Percentiles rank a stretch among this genome's conserved stretches.
Conservation (phyloP, 2,888 invertebrate species). For the Phalangium opilio region DNA sequence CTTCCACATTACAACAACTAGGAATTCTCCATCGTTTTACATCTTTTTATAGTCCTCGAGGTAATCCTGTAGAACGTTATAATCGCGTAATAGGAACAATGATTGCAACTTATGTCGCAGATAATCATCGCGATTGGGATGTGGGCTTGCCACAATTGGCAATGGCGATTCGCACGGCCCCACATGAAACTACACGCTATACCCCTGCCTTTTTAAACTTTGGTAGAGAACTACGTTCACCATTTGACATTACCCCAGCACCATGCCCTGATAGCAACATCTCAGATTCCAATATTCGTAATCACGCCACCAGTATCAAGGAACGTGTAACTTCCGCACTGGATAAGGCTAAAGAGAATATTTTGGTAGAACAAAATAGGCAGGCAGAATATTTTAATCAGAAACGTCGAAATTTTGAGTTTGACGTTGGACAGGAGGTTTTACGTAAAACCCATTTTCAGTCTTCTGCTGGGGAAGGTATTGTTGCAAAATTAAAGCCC, state of each 20-base stretch:
- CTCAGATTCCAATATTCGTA: no score
- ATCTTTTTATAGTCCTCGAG: constrained; percentile 8
- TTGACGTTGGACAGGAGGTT: no score
- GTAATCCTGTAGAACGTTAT: constrained; percentile 9
- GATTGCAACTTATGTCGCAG: constrained; percentile 4
- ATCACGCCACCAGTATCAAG: no score
- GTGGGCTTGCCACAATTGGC: constrained; percentile 1
- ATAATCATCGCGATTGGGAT: constrained; percentile 3
- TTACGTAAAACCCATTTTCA: no score
- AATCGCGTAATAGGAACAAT: constrained; percentile 5
- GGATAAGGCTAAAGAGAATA: no score
- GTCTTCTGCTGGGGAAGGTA: no score
- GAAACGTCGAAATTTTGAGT: no score
- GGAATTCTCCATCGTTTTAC: neutral
- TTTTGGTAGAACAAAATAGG: no score
- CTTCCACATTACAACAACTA: neutral
- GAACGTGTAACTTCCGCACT: no score
- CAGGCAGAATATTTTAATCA: no score
- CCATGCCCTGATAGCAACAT: no score
- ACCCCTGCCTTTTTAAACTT: constrained; percentile 4
- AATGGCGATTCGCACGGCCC: constrained; percentile 5
- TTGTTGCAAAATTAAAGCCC: no score
- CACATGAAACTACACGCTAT: neutral
- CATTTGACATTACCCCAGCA: neutral
- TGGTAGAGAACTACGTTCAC: constrained; percentile 3